A percentile compares a stretch with the other conserved stretches of the same genome.
These are phyloP conservation scores for Mylabris sibirica DNA, from an alignment of 2,888 invertebrate species.

Conservation along the genomic window DNA sequence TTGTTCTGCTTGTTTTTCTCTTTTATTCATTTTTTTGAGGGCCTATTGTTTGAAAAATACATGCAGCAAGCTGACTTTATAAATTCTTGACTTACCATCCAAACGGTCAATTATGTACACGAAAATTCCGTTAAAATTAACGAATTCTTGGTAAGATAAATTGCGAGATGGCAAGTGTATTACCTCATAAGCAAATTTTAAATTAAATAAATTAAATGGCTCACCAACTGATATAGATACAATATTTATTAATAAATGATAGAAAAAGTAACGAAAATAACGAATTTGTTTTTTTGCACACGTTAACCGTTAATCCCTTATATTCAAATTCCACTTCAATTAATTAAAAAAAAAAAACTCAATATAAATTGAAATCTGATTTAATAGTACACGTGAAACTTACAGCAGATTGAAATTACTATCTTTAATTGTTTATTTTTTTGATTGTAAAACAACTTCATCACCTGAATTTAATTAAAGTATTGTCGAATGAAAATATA, in stretches of 20 bases:
- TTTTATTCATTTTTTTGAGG: slow-evolving; percentile 15
- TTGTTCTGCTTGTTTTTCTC: slow-evolving; percentile 14
- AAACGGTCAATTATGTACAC: slow-evolving; percentile 39
- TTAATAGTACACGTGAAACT: background rate
- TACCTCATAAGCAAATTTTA: slow-evolving; percentile 17
- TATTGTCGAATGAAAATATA: no score
- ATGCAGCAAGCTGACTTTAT: slow-evolving; percentile 9
- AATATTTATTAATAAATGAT: slow-evolving; percentile 2
- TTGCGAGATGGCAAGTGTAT: slow-evolving; percentile 22
- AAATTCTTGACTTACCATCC: slow-evolving; percentile 17
- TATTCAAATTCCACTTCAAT: background rate
- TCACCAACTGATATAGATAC: background rate
- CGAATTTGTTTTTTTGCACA: slow-evolving; percentile 11
- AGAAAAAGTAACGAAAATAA: no score
- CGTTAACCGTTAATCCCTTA: slow-evolving; percentile 5
- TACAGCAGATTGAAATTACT: background rate
- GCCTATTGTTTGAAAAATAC: slow-evolving; percentile 33
- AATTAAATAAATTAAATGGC: slow-evolving; percentile 12
- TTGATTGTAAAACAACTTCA: background rate
- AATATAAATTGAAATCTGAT: background rate
- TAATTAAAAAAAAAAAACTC: background rate
- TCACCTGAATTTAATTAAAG: no score
- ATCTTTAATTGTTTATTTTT: background rate
- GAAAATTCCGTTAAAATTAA: slow-evolving; percentile 33
- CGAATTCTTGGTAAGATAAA: slow-evolving; percentile 23